These are phyloP conservation scores for Dasypogon diadema DNA, from an alignment of 2,888 invertebrate species.

Conservation along the genomic window DNA sequence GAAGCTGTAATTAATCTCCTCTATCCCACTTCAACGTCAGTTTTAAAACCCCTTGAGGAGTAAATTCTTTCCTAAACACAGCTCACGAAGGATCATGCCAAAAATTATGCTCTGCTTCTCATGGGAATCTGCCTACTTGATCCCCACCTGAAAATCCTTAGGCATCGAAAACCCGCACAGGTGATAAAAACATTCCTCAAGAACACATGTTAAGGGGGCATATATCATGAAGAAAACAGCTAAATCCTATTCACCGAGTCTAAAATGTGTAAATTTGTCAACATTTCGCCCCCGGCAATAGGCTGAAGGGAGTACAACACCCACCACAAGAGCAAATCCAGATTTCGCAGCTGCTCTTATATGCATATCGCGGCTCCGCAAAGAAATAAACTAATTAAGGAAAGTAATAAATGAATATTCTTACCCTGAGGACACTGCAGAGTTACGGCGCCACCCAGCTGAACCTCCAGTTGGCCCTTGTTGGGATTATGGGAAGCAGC, in stretches of 20 bases:
- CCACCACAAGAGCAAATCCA: neutral
- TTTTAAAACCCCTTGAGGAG: neutral
- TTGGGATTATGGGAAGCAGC: constrained; percentile 70
- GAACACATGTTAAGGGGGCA: constrained; percentile 21
- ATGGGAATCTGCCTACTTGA: neutral
- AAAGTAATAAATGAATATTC: constrained; percentile 45
- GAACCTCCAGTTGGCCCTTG: constrained; percentile 81
- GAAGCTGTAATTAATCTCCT: too few relatives aligned
- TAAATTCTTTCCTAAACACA: too few relatives aligned
- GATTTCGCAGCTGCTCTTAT: neutral
- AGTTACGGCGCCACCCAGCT: constrained; percentile 87
- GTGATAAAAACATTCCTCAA: constrained; percentile 34
- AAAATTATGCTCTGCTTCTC: neutral
- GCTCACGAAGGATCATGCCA: neutral
- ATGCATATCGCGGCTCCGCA: constrained; percentile 8
- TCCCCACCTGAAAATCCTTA: neutral
- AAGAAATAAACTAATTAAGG: constrained; percentile 10
- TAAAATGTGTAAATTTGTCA: constrained; percentile 19
- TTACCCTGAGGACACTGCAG: constrained; percentile 85
- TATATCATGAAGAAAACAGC: constrained; percentile 27
- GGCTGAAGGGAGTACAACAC: neutral
- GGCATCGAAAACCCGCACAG: neutral
- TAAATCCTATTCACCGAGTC: constrained; percentile 2
- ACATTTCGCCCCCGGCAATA: neutral
- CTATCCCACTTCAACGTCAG: neutral